Percentiles rank a stretch among this genome's conserved stretches.
Evolutionary conservation across 2,888 invertebrate species (phyloP).

Genomic region (Toxonevra muliebris): DNA sequence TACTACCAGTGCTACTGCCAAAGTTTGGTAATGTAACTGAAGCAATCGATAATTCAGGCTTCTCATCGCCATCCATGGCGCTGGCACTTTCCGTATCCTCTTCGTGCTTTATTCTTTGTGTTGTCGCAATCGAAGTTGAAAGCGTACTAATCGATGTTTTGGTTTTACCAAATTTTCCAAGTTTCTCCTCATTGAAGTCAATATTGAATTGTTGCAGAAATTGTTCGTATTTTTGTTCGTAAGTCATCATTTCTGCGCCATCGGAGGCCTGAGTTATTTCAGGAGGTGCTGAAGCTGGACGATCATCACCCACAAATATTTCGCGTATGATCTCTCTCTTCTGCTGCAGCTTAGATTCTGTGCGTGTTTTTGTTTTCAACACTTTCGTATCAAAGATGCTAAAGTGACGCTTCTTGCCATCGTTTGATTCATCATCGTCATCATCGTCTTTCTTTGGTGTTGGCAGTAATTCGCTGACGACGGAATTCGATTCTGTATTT

Average conservation of each 20-base stretch:
- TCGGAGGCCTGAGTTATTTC: conserved; percentile 57
- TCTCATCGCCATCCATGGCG: conserved; percentile 41
- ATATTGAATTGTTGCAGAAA: conserved; percentile 60
- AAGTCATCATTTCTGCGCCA: conserved; percentile 47
- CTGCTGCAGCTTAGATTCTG: conserved; percentile 77
- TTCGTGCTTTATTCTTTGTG: conserved; percentile 38
- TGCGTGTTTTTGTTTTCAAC: conserved; percentile 77
- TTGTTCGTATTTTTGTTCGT: conserved; percentile 61
- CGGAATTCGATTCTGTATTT: conserved; percentile 55
- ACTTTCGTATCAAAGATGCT: conserved; percentile 75
- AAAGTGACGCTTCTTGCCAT: conserved; percentile 53
- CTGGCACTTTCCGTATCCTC: conserved; percentile 42
- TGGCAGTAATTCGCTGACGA: conserved; percentile 47
- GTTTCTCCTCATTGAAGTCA: conserved; percentile 52
- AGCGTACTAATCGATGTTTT: conserved; percentile 21
- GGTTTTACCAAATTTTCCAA: conserved; percentile 37
- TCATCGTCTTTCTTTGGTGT: conserved; percentile 42
- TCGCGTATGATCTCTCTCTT: conserved; percentile 82
- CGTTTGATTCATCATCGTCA: conserved; percentile 34
- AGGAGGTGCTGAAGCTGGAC: conserved; percentile 85
- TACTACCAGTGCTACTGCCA: conserved; percentile 35
- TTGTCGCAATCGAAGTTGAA: conserved; percentile 11
- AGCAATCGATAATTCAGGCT: conserved; percentile 27
- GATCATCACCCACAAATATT: conserved; percentile 77
- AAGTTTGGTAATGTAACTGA: background rate